Conservation (phyloP, 2,113 vertebrate species). For the Guaruba guarouba region DNA sequence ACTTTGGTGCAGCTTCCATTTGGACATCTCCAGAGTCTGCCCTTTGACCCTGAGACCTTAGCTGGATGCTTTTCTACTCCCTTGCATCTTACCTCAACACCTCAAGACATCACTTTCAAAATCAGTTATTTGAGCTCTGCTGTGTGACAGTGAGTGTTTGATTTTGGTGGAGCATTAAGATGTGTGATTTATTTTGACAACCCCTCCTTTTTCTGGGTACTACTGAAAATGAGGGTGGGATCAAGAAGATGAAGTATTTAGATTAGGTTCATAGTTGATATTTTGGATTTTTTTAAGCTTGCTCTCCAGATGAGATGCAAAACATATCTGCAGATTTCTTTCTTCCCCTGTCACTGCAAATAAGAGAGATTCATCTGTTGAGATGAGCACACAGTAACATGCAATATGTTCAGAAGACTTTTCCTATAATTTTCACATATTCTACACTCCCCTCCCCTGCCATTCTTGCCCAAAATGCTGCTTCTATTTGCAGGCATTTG, state of each 20-base stretch:
- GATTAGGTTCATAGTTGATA: not conserved
- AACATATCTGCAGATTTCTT: not conserved
- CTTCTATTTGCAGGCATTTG: conserved; percentile 21
- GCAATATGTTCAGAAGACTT: conserved; percentile 3
- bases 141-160: conserved; percentile 31
- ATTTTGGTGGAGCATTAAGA: not conserved
- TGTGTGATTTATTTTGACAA: not conserved
- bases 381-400: not conserved
- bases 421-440: conserved; percentile 29
- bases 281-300: not conserved
- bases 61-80: not conserved
- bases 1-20: not conserved
- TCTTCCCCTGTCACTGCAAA: not conserved
- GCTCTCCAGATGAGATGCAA: not conserved
- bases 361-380: not conserved
- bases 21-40: not conserved
- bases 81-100: not conserved
- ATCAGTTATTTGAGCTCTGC: not conserved
- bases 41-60: not conserved
- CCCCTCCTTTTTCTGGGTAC: not conserved
- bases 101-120: not conserved
- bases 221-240: not conserved
- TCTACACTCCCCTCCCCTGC: not conserved
- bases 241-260: not conserved
- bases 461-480: not conserved